Evolutionary conservation across 2,888 invertebrate species (phyloP), one percentile per base, ranked within the genome.

Genomic region (Idaea straminata): DNA sequence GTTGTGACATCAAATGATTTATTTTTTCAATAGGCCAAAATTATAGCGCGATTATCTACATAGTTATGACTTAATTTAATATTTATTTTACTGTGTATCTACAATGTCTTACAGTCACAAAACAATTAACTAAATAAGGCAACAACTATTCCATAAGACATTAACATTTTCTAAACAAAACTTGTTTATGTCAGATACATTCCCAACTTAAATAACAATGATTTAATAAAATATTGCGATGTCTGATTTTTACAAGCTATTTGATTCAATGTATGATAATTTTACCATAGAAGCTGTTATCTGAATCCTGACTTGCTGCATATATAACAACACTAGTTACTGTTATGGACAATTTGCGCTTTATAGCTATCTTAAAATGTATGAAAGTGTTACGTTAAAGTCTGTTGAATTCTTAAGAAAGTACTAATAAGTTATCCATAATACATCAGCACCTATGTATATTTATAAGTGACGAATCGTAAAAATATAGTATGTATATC

Each of bases 121-220:
- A 92, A 92, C 84, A 91, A 92, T 87, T 79, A 92, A 92, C 91
- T 91, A 91, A 92, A 91, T 92, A 92, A 92, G 92, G 92, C 92
- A 92, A 91, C 92, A 87, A 90, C 92, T 92, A 92, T 90, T 87
- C 81, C 87, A 87, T 90, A 89, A 75, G 82, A 84, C 83, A 81
- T 89, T 87, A 88, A 88, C 83, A 86, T 84, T 83, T 77, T 77
- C 73, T 82, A 80, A 77, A 66, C 77, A 83, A 80, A 64, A 65
- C 5, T 59, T 34, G 64, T 64, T 47, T 62, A 63, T 71, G 69
- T 66, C 61, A 61, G 61, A 38, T 16, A 38, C n/a, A 7, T n/a
- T 60, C 36, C 6, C 15, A 36, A 34, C n/a, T 61, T 61, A 35
- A 38, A 65, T 61, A 59, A 34, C 25, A 60, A 25, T 60, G 34